Evolutionary conservation across 1,140 invertebrate species (phyloP).

Genomic region (Ganaspis sp.): DNA sequence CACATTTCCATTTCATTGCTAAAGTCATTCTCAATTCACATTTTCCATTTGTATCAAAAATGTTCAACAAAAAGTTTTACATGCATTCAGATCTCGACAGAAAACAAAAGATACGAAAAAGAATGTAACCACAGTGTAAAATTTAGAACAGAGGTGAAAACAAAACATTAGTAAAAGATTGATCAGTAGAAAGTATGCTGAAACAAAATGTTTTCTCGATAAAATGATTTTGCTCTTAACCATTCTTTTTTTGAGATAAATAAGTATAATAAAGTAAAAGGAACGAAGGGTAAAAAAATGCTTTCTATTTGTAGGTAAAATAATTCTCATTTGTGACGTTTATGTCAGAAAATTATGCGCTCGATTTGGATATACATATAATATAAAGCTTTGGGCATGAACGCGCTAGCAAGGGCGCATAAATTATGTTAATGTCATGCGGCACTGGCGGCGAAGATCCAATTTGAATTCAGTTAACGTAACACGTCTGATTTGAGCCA

Average conservation of each 20-base stretch:
- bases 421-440: slow-evolving; percentile 72
- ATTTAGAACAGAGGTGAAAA: too few relatives aligned
- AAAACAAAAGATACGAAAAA: neutral
- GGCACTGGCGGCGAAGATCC: slow-evolving; percentile 54
- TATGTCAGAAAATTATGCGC: slow-evolving; percentile 68
- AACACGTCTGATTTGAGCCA: slow-evolving; percentile 70
- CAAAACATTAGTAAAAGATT: too few relatives aligned
- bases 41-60: neutral
- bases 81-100: too few relatives aligned
- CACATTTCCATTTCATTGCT: slow-evolving; percentile 22
- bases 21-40: slow-evolving; percentile 25
- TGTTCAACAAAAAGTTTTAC: neutral
- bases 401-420: slow-evolving; percentile 67
- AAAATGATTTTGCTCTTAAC: too few relatives aligned
- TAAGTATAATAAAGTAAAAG: neutral
- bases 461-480: slow-evolving; percentile 75
- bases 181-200: too few relatives aligned
- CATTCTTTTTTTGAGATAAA: too few relatives aligned
- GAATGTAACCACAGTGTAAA: too few relatives aligned
- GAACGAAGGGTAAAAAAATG: neutral
- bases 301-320: slow-evolving; percentile 31
- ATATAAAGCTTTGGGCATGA: slow-evolving; percentile 62
- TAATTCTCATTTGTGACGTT: slow-evolving; percentile 56
- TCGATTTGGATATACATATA: slow-evolving; percentile 71
- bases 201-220: too few relatives aligned